These are phyloP conservation scores for Pseudococcus jackbeardsleyi DNA, from an alignment of 2,888 invertebrate species.

Conservation along the genomic window DNA sequence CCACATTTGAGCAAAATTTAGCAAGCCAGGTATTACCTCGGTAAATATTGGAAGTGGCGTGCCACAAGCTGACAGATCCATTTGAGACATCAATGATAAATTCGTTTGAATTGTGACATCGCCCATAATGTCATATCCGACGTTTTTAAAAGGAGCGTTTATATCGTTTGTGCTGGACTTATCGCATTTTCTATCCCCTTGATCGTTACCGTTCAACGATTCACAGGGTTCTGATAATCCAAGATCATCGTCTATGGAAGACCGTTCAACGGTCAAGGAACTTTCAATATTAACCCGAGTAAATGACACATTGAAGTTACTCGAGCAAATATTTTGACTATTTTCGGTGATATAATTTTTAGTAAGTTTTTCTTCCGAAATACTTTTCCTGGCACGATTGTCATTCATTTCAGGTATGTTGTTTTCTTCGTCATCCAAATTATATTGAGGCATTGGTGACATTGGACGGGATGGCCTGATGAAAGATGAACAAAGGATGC, in stretches of 20 bases:
- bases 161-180: constrained; percentile 24
- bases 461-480: constrained; percentile 78
- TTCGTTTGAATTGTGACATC: constrained; percentile 75
- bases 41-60: constrained; percentile 82
- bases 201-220: constrained; percentile 25
- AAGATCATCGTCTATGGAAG: background rate
- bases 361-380: constrained; percentile 69
- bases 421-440: constrained; percentile 70
- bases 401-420: constrained; percentile 70
- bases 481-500: constrained; percentile 66
- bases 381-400: constrained; percentile 68
- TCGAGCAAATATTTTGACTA: background rate
- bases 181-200: constrained; percentile 35
- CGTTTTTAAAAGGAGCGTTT: constrained; percentile 26
- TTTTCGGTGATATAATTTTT: background rate
- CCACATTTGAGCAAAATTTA: constrained; percentile 37
- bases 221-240: constrained; percentile 22
- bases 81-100: constrained; percentile 76
- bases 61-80: constrained; percentile 83
- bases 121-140: constrained; percentile 73
- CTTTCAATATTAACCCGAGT: constrained; percentile 27
- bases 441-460: constrained; percentile 80
- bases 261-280: background rate
- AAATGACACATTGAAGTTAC: constrained; percentile 61
- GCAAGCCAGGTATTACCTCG: constrained; percentile 64